Evolutionary conservation across 2,797 vertebrate genomes (phyloP).

Genomic region (Acrossocheilus wenchowensis): DNA sequence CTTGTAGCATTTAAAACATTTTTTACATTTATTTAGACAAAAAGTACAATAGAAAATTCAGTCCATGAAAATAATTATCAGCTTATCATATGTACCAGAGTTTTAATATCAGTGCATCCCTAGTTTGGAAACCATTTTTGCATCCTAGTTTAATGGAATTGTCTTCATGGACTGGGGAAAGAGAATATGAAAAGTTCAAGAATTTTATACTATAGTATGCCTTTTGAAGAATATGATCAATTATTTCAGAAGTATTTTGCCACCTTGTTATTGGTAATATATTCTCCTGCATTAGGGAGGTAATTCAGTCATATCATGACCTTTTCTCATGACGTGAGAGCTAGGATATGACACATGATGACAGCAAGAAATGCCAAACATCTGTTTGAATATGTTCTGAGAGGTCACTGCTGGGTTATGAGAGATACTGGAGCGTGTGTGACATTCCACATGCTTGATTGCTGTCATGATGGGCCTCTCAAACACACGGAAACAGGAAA

Average conservation of each 20-base stretch:
- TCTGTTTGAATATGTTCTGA: background rate
- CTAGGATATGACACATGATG: background rate
- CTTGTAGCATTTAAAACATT: background rate
- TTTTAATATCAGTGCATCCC: background rate
- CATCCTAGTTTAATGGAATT: background rate
- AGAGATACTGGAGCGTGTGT: background rate
- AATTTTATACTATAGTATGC: background rate
- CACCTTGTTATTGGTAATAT: background rate
- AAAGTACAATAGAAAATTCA: background rate
- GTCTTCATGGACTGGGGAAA: too few species aligned
- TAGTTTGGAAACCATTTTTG: background rate
- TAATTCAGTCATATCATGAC: background rate
- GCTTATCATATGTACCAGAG: background rate
- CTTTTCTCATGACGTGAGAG: background rate
- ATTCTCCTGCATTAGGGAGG: background rate
- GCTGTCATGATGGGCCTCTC: slow-evolving; percentile 13
- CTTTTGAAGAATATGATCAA: background rate
- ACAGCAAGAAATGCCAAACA: slow-evolving; percentile 57
- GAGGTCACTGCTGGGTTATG: slow-evolving; percentile 47
- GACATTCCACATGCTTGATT: slow-evolving; percentile 46
- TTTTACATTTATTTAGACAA: background rate
- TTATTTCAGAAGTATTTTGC: background rate
- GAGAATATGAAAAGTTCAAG: too few species aligned
- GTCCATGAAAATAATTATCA: background rate
- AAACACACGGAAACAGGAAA: slow-evolving; percentile 46